phyloP scores from a whole-genome alignment of 2,888 invertebrate species.

The Tipula unca region DNA sequence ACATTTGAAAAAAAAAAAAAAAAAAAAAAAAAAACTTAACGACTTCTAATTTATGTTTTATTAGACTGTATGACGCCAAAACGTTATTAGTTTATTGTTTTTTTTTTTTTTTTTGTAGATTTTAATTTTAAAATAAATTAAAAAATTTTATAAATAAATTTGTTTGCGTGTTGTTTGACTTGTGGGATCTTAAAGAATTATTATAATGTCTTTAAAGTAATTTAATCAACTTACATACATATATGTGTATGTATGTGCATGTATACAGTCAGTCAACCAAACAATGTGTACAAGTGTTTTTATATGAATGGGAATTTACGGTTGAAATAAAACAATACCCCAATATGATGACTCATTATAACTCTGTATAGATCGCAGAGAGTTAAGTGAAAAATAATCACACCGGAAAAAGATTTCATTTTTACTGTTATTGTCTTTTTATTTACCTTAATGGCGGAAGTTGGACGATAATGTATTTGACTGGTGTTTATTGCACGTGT shows the following conservation, averaged over 20 bases:
- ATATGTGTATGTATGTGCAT: neutral
- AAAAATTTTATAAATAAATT: neutral
- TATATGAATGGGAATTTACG: neutral
- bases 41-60: neutral
- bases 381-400: neutral
- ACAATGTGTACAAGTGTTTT: neutral
- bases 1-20: neutral
- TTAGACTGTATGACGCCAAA: slow-evolving; percentile 1
- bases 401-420: neutral
- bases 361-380: neutral
- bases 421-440: neutral
- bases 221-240: too few relatives aligned
- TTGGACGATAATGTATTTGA: neutral
- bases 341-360: neutral
- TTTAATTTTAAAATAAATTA: neutral
- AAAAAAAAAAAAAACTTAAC: neutral
- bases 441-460: neutral
- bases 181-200: slow-evolving; percentile 1
- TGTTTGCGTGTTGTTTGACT: neutral
- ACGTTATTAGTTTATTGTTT: neutral
- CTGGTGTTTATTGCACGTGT: neutral
- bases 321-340: neutral
- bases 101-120: too few relatives aligned
- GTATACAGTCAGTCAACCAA: neutral
- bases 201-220: neutral